Conservation (phyloP, 2,113 vertebrate genomes). For the Antechinus stuartii region DNA sequence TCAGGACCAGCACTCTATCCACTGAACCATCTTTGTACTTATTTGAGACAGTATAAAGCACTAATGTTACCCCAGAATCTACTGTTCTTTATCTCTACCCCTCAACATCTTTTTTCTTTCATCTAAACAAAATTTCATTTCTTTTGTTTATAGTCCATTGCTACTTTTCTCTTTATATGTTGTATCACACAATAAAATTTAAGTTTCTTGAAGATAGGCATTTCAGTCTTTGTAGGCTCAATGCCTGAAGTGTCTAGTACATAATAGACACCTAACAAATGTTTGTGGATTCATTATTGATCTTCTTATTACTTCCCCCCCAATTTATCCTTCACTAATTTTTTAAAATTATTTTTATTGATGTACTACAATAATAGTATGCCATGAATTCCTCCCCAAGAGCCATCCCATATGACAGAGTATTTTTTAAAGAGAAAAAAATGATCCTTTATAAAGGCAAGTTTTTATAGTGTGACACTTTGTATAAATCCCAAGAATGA, state of each 20-base stretch:
- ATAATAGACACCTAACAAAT: not conserved
- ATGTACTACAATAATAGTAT: not conserved
- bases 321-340: not conserved
- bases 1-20: not conserved
- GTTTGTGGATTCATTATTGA: not conserved
- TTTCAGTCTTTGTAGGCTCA: not conserved
- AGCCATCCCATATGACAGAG: not conserved
- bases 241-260: not conserved
- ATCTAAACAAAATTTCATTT: not conserved
- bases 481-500: not conserved
- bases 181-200: not conserved
- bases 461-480: not conserved
- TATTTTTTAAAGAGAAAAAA: not conserved
- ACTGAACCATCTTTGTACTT: not conserved
- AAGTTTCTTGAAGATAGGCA: not conserved
- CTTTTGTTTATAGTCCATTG: not conserved
- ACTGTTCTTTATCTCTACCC: not conserved
- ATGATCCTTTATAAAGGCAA: not conserved
- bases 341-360: not conserved
- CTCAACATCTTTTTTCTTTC: not conserved
- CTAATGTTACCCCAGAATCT: not conserved
- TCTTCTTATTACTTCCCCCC: not conserved
- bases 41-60: not conserved
- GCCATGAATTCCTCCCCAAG: not conserved
- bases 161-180: not conserved